These are phyloP conservation scores for Drosophila lini DNA, from an alignment of 1,140 invertebrate species.

Conservation along the genomic window DNA sequence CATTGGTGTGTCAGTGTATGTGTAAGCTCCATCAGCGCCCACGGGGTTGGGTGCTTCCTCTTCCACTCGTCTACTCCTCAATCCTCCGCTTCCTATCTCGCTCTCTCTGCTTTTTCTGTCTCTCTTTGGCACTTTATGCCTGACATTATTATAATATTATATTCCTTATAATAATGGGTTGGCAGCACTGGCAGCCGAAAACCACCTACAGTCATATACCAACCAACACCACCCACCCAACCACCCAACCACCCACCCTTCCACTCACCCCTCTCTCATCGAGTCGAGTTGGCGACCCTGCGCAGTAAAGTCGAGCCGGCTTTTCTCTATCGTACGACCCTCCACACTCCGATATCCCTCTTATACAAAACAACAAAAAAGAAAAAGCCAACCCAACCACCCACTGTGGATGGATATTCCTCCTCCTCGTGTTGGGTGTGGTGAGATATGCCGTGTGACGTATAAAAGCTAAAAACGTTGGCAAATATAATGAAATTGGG, in stretches of 20 bases:
- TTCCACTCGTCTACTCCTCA: conserved; percentile 2
- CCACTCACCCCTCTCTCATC: conserved; percentile 8
- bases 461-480: conserved; percentile 83
- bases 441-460: conserved; percentile 83
- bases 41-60: conserved; percentile 44
- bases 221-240: conserved; percentile 35
- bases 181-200: conserved; percentile 68
- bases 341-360: conserved; percentile 22
- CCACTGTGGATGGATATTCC: conserved; percentile 31
- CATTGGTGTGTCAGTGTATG: conserved; percentile 5
- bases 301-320: conserved; percentile 57
- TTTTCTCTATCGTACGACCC: conserved; percentile 50
- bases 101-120: conserved; percentile 22
- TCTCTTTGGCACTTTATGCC: conserved; percentile 71
- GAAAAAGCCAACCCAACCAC: conserved; percentile 19
- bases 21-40: conserved; percentile 60
- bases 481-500: conserved; percentile 83
- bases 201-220: conserved; percentile 48
- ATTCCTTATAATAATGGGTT: conserved; percentile 82
- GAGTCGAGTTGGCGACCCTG: conserved; percentile 52
- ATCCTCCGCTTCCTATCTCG: conserved; percentile 6
- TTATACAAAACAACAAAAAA: conserved; percentile 7
- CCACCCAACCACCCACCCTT: conserved; percentile 33
- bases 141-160: conserved; percentile 83
- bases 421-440: conserved; percentile 57